Evolutionary conservation across 2,888 invertebrate genomes (phyloP).

Genomic region (Thereva nobilitata): DNA sequence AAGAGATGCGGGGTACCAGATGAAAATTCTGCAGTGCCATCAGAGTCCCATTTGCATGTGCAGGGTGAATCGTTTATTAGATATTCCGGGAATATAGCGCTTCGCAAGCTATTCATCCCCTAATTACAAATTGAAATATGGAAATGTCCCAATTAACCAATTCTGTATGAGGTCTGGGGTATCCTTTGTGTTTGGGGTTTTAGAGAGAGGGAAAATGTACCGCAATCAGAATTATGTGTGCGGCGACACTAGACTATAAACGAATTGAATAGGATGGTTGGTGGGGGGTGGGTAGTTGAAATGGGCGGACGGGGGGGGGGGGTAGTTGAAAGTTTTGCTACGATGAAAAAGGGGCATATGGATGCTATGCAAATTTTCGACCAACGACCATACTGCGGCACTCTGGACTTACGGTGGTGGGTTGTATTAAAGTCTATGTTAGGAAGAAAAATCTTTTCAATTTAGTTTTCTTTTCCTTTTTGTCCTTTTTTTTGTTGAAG

Average conservation of each 20-base stretch:
- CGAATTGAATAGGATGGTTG: slow-evolving; percentile 1
- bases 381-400: too few species aligned
- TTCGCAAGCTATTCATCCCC: slow-evolving; percentile 46
- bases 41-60: slow-evolving; percentile 33
- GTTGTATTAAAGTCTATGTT: too few species aligned
- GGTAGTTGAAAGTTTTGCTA: too few species aligned
- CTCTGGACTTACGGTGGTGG: too few species aligned
- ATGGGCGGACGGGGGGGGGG: neutral
- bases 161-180: slow-evolving; percentile 40
- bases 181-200: slow-evolving; percentile 10
- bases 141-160: slow-evolving; percentile 48
- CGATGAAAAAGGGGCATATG: too few species aligned
- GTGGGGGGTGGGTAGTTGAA: neutral
- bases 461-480: too few species aligned
- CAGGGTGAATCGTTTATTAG: slow-evolving; percentile 37
- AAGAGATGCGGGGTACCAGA: slow-evolving; percentile 3
- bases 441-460: too few species aligned
- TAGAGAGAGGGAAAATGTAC: slow-evolving; percentile 7
- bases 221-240: slow-evolving; percentile 24
- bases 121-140: slow-evolving; percentile 49
- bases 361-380: too few species aligned
- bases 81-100: slow-evolving; percentile 37
- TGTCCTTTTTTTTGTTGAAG: too few species aligned
- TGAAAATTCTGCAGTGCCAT: slow-evolving; percentile 29
- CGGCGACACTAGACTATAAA: slow-evolving; percentile 1